Evolutionary conservation across 2,113 vertebrate genomes (phyloP), one percentile per base, ranked within the genome.

Genomic region (Caloenas nicobarica): DNA sequence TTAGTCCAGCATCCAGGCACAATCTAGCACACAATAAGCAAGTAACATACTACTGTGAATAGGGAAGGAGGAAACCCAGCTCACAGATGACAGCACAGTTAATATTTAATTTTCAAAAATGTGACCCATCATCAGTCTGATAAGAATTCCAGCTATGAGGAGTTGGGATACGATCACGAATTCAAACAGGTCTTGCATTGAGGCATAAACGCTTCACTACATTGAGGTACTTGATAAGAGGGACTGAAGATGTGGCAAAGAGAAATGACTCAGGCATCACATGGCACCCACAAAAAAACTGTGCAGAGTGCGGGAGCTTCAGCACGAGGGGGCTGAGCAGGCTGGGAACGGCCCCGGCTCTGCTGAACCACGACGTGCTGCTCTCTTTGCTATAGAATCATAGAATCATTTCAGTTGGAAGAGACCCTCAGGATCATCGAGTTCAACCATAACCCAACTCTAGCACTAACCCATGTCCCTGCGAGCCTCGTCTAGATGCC

Each of bases 181-280:
- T 18, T n/a, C 22, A 33, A 29, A 12, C 2, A 2, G 13, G 15
- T 9, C 31, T 12, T 13, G 31, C 34, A 29, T 0, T 16, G 57
- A 60, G 38, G 54, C 18, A 33, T 22, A 54, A 50, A 50, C 11
- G 24, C 50, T 31, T 46, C 3, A 2, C 36, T 25, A 16, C n/a
- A 18, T 29, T 29, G 7, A 18, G n/a, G 70, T 22, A 89, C 12
- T 8, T 21, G 42, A 1, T 17, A 29, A 50, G 51, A 53, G 9
- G 29, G 31, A 34, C 31, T 31, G 53, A 73, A 68, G 60, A 62
- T 40, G 15, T n/a, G 25, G 29, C 44, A 33, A 68, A 40, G 34
- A 81, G 46, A 29, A 81, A 34, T 9, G 36, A 24, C 42, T 38
- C 6, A 2, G 31, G 8, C 21, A 66, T 13, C 14, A 9, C 5